These are phyloP conservation scores for Panthera uncia DNA, from an alignment of 2,113 vertebrate genomes.

Conservation along the genomic window DNA sequence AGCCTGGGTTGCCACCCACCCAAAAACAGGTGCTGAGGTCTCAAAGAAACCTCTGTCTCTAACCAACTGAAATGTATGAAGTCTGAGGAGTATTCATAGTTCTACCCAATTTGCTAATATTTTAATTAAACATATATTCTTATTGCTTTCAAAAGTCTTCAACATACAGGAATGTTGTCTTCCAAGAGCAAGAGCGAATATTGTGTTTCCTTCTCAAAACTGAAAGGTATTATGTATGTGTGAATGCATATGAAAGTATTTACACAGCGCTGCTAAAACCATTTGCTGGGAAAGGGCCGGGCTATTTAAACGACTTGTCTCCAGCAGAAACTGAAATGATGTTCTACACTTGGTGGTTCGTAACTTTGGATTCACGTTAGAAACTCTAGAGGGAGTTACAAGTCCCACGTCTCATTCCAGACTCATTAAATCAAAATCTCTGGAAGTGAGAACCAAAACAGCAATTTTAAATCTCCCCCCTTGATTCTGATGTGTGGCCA, in stretches of 20 bases:
- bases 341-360: not conserved
- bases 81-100: not conserved
- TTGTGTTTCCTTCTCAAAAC: not conserved
- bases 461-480: not conserved
- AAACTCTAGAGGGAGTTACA: not conserved
- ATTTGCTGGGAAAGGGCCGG: not conserved
- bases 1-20: not conserved
- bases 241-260: not conserved
- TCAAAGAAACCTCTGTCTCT: not conserved
- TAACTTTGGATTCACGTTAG: not conserved
- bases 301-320: not conserved
- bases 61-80: not conserved
- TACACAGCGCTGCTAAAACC: not conserved
- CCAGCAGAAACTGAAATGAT: not conserved
- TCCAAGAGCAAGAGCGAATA: not conserved
- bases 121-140: not conserved
- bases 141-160: not conserved
- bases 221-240: not conserved
- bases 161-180: not conserved
- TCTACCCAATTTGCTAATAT: not conserved
- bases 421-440: not conserved
- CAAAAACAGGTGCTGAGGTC: not conserved
- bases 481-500: not conserved
- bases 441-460: not conserved
- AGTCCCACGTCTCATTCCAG: not conserved